phyloP scores from a whole-genome alignment of 1,140 invertebrate species.

The Notospermus geniculatus region DNA sequence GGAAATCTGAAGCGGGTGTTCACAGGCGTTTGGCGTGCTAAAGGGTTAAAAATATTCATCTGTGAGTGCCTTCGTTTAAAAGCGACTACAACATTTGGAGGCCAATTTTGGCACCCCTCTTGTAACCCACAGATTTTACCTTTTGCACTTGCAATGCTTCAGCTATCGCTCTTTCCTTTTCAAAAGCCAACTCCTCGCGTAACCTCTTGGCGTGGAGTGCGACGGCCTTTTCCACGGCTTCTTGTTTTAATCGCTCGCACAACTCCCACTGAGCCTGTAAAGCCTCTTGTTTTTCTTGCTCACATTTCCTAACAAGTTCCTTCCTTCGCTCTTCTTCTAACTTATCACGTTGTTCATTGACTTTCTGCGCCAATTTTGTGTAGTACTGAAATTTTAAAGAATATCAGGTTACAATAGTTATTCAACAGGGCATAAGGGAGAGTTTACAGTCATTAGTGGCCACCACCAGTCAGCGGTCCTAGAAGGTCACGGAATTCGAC shows the following conservation, averaged over 20 bases:
- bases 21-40: no score
- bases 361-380: conserved; percentile 39
- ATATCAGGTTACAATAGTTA: no score
- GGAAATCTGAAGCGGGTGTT: no score
- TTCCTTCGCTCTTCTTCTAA: conserved; percentile 46
- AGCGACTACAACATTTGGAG: no score
- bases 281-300: conserved; percentile 46
- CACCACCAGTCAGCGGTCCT: no score
- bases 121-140: conserved; percentile 27
- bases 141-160: conserved; percentile 39
- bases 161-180: conserved; percentile 38
- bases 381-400: conserved; percentile 33
- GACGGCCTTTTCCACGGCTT: conserved; percentile 39
- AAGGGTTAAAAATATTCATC: no score
- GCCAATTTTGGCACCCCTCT: no score
- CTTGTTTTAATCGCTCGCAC: conserved; percentile 34
- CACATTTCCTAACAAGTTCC: conserved; percentile 41
- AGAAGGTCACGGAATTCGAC: no score
- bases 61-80: no score
- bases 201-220: conserved; percentile 31
- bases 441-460: no score
- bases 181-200: conserved; percentile 34
- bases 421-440: no score
- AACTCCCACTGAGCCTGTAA: conserved; percentile 41
- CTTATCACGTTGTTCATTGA: conserved; percentile 42